Evolutionary conservation across 1,140 invertebrate species (phyloP).

Genomic region (Drosophila mauritiana): DNA sequence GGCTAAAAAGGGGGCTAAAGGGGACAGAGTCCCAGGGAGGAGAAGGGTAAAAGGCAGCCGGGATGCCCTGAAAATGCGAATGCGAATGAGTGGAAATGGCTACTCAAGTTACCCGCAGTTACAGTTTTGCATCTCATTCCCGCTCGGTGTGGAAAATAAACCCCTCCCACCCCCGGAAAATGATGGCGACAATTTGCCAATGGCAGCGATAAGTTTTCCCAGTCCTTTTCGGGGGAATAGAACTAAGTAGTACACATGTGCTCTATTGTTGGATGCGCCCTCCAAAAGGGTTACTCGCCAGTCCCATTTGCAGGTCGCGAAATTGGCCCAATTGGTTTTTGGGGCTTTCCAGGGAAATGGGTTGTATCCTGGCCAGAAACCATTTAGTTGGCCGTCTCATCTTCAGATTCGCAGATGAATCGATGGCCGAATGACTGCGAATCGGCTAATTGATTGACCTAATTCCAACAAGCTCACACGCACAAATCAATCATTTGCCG

Average conservation of each 20-base stretch:
- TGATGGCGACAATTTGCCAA: conserved; percentile 80
- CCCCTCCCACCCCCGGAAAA: conserved; percentile 26
- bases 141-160: not conserved
- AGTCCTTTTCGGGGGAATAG: conserved; percentile 1
- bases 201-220: conserved; percentile 68
- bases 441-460: conserved; percentile 43
- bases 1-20: not conserved
- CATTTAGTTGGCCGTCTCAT: not conserved
- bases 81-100: conserved; percentile 50
- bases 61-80: conserved; percentile 32
- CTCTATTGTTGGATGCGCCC: conserved; percentile 20
- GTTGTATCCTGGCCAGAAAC: not conserved
- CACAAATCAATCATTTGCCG: conserved; percentile 31
- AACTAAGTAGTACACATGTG: conserved; percentile 5
- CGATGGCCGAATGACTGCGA: not conserved
- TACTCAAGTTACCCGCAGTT: conserved; percentile 56
- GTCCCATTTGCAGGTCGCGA: conserved; percentile 13
- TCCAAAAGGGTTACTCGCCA: conserved; percentile 33
- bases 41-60: too few species aligned
- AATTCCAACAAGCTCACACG: conserved; percentile 23
- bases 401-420: conserved; percentile 12
- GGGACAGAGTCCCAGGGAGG: not conserved
- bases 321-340: conserved; percentile 27
- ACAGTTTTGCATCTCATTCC: conserved; percentile 43
- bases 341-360: not conserved